Evolutionary conservation across 2,797 vertebrate genomes (phyloP), one percentile per base, ranked within the genome.

Genomic region (Nannoperca obscura): DNA sequence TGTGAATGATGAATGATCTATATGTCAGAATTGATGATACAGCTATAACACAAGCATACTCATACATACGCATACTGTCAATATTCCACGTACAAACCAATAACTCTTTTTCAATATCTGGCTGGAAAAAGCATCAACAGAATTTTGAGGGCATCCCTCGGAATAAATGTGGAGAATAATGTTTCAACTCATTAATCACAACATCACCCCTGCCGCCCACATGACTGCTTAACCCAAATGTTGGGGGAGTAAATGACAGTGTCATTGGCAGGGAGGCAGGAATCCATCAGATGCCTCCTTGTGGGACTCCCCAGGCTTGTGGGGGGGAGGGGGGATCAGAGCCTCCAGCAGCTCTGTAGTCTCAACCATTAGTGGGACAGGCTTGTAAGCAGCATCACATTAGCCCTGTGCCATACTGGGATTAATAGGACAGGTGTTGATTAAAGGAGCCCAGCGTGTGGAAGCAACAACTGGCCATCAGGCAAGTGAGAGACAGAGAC

Each of bases 381-480:
- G 84, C 91, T 90, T 91, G 93, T 91, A 93, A 94, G 88, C 88
- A 80, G 90, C 88, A 92, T 91, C 89, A 84, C 93, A 95, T 95
- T 95, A 96, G 93, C 94, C 92, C 86, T 67, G 83, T 91, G 93
- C 91, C 90, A 91, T 86, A 86, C 84, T 78, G 86, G 92, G 93
- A 95, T 94, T 95, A 94, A 95, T 93, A 87, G 94, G 95, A 95
- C 94, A 96, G 95, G 95, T 96, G 95, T 95, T 95, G 94, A 96
- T 96, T 95, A 95, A 95, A 94, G 93, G 91, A 92, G 87, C 92
- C 55, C 93, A 89, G 93, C 83, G 74, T 93, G 94, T 81, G 83
- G 70, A 92, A 83, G 89, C 82, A 94, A 93, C 93, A 92, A 94
- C 94, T 94, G 94, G 91, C 87, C 87, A 90, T 92, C 86, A 76